These are phyloP conservation scores for Momotus momota DNA, from an alignment of 2,797 vertebrate genomes.

Conservation along the genomic window DNA sequence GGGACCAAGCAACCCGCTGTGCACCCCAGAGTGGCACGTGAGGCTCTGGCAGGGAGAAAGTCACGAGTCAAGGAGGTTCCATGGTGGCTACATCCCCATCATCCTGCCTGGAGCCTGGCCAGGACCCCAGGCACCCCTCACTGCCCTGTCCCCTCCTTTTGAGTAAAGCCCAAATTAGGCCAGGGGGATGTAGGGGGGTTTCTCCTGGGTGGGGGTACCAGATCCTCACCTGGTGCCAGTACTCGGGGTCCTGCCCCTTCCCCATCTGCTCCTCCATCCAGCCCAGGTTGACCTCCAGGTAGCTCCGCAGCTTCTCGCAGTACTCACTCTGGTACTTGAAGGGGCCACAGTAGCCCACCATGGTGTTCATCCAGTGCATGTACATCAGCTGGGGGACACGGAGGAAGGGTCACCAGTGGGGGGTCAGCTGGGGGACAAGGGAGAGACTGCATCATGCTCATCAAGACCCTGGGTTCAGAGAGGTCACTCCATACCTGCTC, in stretches of 20 bases:
- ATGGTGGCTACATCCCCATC: neutral
- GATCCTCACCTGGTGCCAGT: slow-evolving; percentile 92
- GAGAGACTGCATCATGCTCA: rapidly evolving
- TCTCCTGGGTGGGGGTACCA: rapidly evolving
- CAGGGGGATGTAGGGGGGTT: rapidly evolving
- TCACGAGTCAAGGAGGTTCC: neutral
- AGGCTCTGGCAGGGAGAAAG: rapidly evolving
- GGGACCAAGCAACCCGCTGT: neutral
- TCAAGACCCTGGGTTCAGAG: rapidly evolving
- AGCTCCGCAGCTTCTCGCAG: slow-evolving; percentile 87
- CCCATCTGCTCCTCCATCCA: slow-evolving; percentile 89
- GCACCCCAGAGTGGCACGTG: rapidly evolving
- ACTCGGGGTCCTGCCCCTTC: slow-evolving; percentile 69
- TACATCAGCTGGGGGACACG: slow-evolving; percentile 87
- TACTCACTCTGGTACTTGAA: slow-evolving; percentile 82
- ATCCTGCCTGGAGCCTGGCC: neutral
- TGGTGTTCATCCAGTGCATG: slow-evolving; percentile 97
- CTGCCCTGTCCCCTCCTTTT: no score
- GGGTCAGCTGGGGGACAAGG: neutral
- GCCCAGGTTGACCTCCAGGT: slow-evolving; percentile 86
- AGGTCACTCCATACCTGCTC: slow-evolving; percentile 81
- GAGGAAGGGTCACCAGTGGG: rapidly evolving
- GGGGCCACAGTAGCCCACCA: slow-evolving; percentile 91
- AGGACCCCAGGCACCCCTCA: rapidly evolving
- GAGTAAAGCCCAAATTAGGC: no score